These are phyloP conservation scores for Paradoxurus hermaphroditus DNA, from an alignment of 2,113 vertebrate genomes.

Conservation along the genomic window DNA sequence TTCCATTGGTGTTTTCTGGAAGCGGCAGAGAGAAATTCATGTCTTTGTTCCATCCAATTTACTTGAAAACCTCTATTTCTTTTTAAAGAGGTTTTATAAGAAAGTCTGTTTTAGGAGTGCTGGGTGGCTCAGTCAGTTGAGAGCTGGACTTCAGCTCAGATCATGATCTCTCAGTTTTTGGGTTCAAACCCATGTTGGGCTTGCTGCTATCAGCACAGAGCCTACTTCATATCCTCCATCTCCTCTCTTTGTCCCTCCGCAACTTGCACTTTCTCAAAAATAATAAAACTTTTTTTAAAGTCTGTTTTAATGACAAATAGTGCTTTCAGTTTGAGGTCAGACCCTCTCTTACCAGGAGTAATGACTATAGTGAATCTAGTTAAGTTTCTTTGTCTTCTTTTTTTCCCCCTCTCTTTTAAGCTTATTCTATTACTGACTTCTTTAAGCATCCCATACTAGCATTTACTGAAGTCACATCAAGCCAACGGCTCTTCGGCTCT, in stretches of 20 bases:
- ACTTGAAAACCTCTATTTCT: not conserved
- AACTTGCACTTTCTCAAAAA: too few relatives aligned
- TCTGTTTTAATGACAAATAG: not conserved
- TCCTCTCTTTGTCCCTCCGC: too few relatives aligned
- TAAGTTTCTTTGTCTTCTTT: not conserved
- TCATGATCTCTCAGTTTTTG: too few relatives aligned
- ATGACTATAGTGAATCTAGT: not conserved
- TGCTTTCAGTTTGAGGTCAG: not conserved
- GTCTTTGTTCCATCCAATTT: not conserved
- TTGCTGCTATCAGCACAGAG: too few relatives aligned
- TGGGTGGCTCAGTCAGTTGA: too few relatives aligned
- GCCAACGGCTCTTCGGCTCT: not conserved
- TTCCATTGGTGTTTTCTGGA: not conserved
- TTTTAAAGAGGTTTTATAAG: not conserved
- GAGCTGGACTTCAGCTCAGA: too few relatives aligned
- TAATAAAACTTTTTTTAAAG: too few relatives aligned
- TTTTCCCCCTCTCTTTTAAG: not conserved
- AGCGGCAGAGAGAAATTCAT: not conserved
- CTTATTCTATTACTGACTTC: not conserved
- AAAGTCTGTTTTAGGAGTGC: not conserved
- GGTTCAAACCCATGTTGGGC: too few relatives aligned
- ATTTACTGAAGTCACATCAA: not conserved
- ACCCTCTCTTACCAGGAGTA: not conserved
- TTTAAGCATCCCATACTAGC: not conserved
- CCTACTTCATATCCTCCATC: too few relatives aligned